Evolutionary conservation across 2,888 invertebrate genomes (phyloP).

Genomic region (Cantharis nigra): DNA sequence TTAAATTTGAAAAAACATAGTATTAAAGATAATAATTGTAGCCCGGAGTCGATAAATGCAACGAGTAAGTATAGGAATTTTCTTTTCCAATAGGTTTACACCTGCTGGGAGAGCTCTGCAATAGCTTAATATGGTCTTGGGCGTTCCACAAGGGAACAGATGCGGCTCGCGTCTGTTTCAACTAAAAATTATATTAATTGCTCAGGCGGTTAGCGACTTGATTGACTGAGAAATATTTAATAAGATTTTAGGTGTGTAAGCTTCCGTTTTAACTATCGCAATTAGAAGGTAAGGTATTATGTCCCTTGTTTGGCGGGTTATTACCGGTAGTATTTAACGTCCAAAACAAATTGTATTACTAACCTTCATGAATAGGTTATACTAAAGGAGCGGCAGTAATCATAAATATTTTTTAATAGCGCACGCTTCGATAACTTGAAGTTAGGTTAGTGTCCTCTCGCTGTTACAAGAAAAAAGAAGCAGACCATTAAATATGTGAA

Average conservation of each 20-base stretch:
- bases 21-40: too few relatives aligned
- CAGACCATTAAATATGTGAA: slow-evolving; percentile 11
- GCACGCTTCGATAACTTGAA: slow-evolving; percentile 44
- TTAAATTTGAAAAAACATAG: too few relatives aligned
- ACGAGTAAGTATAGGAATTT: too few relatives aligned
- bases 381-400: slow-evolving; percentile 42
- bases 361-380: slow-evolving; percentile 34
- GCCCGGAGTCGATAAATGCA: too few relatives aligned
- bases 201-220: background rate
- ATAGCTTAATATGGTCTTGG: background rate
- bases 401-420: slow-evolving; percentile 49
- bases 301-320: slow-evolving; percentile 36
- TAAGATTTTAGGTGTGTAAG: slow-evolving; percentile 44
- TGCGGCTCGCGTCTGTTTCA: background rate
- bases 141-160: background rate
- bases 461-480: slow-evolving; percentile 10
- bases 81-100: background rate
- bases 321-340: slow-evolving; percentile 36
- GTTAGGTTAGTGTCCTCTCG: slow-evolving; percentile 28
- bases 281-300: slow-evolving; percentile 40
- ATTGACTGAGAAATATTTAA: slow-evolving; percentile 4
- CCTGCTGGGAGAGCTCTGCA: background rate
- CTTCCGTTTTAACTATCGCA: slow-evolving; percentile 44
- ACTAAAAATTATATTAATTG: background rate
- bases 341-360: slow-evolving; percentile 39